phyloP scores from a whole-genome alignment of 1,140 invertebrate species.

The Drosophila paulistorum region DNA sequence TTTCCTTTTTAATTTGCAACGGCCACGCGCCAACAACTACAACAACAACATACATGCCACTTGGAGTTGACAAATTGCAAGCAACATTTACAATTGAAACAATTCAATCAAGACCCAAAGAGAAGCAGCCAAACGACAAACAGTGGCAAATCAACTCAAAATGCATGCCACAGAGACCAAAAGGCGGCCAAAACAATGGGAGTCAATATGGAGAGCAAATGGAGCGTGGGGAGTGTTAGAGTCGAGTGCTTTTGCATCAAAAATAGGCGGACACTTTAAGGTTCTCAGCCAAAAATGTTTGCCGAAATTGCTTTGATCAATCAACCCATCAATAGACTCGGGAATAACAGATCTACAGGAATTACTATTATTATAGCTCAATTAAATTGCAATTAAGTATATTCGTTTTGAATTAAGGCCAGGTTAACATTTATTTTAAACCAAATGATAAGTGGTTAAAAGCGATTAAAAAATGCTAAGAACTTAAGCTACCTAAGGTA shows the following conservation, averaged over 20 bases:
- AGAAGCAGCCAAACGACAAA: conserved; percentile 24
- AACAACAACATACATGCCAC: conserved; percentile 54
- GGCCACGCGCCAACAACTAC: conserved; percentile 52
- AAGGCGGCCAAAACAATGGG: conserved; percentile 1
- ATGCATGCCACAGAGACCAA: conserved; percentile 1
- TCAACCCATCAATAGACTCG: too few species aligned
- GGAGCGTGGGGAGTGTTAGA: not conserved
- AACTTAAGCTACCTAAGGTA: too few species aligned
- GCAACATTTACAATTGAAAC: conserved; percentile 73
- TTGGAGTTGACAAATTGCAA: conserved; percentile 76
- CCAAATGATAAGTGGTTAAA: too few species aligned
- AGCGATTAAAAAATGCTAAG: too few species aligned
- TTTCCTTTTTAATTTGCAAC: conserved; percentile 44
- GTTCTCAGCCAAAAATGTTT: too few species aligned
- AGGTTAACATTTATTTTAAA: too few species aligned
- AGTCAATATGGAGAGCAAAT: conserved; percentile 19
- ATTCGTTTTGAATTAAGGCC: too few species aligned
- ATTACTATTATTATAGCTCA: too few species aligned
- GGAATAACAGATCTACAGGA: too few species aligned
- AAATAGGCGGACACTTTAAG: too few species aligned
- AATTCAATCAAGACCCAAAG: conserved; percentile 68
- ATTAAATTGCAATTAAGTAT: too few species aligned
- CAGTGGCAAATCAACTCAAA: conserved; percentile 38
- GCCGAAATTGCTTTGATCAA: too few species aligned
- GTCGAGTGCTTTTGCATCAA: not conserved